A percentile compares a stretch with the other conserved stretches of the same genome.
Evolutionary conservation across 2,113 vertebrate genomes (phyloP).

Genomic region (Atractosteus spatula): DNA sequence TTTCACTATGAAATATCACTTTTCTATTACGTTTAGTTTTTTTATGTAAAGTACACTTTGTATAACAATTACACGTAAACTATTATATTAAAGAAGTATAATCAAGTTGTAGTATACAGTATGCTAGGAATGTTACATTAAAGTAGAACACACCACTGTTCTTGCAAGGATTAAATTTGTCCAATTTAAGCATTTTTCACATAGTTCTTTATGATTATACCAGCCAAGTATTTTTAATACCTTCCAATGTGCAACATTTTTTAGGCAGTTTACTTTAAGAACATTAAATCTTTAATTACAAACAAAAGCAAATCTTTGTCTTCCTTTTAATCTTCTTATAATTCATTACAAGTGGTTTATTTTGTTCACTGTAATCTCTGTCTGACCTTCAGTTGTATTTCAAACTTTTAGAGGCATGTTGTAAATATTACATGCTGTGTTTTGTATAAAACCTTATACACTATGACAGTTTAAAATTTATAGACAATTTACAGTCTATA

Average conservation of each 20-base stretch:
- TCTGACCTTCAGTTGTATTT: background rate
- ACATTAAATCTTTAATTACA: background rate
- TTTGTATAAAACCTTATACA: too few relatives aligned
- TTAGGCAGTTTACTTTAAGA: background rate
- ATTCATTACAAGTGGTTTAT: background rate
- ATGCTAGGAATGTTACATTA: too few relatives aligned
- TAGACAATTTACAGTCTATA: too few relatives aligned
- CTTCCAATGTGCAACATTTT: background rate
- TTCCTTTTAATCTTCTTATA: background rate
- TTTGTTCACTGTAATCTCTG: background rate
- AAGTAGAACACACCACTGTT: too few relatives aligned
- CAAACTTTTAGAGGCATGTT: too few relatives aligned
- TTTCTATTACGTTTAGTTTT: too few relatives aligned
- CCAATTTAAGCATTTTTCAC: background rate
- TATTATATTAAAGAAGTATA: too few relatives aligned
- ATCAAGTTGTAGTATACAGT: too few relatives aligned
- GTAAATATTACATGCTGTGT: too few relatives aligned
- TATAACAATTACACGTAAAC: background rate
- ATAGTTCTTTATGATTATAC: background rate
- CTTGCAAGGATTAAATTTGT: too few relatives aligned
- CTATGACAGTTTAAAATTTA: too few relatives aligned
- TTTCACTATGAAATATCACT: too few relatives aligned
- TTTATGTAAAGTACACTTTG: background rate
- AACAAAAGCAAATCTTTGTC: constrained; percentile 9
- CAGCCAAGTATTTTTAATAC: background rate